A percentile compares a stretch with the other conserved stretches of the same genome.
These are phyloP conservation scores for Eristalis intricaria DNA, from an alignment of 2,888 invertebrate genomes.

Conservation along the genomic window DNA sequence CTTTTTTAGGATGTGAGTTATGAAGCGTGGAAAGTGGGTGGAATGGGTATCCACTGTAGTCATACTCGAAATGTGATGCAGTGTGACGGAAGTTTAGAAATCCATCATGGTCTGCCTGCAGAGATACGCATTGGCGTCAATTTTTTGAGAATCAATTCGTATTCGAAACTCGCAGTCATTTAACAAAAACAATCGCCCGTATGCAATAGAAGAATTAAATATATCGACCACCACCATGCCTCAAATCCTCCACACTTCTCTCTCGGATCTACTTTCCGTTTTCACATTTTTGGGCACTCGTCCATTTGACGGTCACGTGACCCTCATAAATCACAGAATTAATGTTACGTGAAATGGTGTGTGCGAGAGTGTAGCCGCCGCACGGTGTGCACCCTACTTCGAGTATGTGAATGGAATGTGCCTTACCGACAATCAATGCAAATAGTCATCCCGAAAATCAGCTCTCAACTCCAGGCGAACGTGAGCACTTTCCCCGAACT, in stretches of 20 bases:
- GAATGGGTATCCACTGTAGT: too few relatives aligned
- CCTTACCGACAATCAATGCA: constrained; percentile 50
- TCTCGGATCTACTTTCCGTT: constrained; percentile 42
- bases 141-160: neutral
- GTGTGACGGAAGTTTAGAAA: too few relatives aligned
- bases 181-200: constrained; percentile 45
- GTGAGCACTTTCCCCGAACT: constrained; percentile 52
- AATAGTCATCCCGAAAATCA: constrained; percentile 49
- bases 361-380: constrained; percentile 73
- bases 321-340: constrained; percentile 82
- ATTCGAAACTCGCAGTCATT: neutral
- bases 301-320: constrained; percentile 82
- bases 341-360: constrained; percentile 82
- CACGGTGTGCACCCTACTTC: constrained; percentile 34
- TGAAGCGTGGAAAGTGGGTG: too few relatives aligned
- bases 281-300: constrained; percentile 74
- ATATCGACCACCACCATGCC: constrained; percentile 56
- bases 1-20: too few relatives aligned
- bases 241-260: constrained; percentile 12
- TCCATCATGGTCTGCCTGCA: too few relatives aligned
- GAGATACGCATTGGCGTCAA: too few relatives aligned
- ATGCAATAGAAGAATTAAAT: constrained; percentile 67
- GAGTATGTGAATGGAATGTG: neutral
- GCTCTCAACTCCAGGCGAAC: constrained; percentile 22
- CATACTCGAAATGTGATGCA: too few relatives aligned